Conservation (phyloP, 2,888 invertebrate species). For the Agonopterix alstromeriana region DNA sequence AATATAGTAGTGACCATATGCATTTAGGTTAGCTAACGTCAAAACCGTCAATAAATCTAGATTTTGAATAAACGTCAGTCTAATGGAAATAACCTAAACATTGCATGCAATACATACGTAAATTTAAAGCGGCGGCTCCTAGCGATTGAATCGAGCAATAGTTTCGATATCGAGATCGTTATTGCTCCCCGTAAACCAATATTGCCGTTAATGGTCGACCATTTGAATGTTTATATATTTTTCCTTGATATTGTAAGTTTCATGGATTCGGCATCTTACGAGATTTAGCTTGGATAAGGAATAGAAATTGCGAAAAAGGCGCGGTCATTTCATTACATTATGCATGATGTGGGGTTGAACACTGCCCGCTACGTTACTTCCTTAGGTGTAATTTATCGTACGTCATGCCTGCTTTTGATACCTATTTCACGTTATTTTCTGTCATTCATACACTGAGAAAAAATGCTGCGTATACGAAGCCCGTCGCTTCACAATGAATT, state of each 20-base stretch:
- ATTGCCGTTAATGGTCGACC: conserved; percentile 43
- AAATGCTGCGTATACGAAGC: too few species aligned
- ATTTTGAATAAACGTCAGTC: not conserved
- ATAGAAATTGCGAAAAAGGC: conserved; percentile 7
- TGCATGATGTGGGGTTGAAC: conserved; percentile 6
- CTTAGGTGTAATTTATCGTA: too few species aligned
- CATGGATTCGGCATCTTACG: conserved; percentile 2
- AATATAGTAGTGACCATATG: too few species aligned
- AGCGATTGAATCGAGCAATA: conserved; percentile 35
- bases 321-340: conserved; percentile 7
- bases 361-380: too few species aligned
- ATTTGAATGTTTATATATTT: conserved; percentile 44
- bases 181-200: conserved; percentile 42
- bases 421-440: too few species aligned
- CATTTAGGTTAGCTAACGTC: too few species aligned
- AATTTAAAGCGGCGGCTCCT: conserved; percentile 20
- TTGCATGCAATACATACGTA: conserved; percentile 20
- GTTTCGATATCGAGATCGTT: conserved; percentile 45
- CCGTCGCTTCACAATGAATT: too few species aligned
- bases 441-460: too few species aligned
- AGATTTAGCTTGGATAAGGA: conserved; percentile 3
- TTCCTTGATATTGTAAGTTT: conserved; percentile 23
- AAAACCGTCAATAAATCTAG: too few species aligned
- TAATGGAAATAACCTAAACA: conserved; percentile 19
- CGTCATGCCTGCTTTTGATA: too few species aligned